phyloP scores from a whole-genome alignment of 2,113 vertebrate species.

The Cryptotis parvus region DNA sequence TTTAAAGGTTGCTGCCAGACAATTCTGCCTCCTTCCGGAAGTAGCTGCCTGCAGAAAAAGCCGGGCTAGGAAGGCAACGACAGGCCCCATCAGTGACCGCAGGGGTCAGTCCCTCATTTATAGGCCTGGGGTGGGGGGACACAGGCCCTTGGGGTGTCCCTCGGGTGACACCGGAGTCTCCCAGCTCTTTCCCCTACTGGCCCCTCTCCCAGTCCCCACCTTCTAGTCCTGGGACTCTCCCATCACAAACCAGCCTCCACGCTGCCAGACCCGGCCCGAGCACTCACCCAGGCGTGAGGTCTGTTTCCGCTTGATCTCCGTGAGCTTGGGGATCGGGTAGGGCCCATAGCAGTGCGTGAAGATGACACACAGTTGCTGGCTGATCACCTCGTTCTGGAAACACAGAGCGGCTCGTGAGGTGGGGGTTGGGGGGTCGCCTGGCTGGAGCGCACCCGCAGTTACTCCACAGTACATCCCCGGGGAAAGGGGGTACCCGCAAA shows the following conservation, averaged over 20 bases:
- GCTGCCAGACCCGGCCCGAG: too few relatives aligned
- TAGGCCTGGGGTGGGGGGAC: too few relatives aligned
- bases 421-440: rapidly evolving
- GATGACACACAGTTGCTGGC: constrained; percentile 96
- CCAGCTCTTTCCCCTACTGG: too few relatives aligned
- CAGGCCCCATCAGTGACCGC: background rate
- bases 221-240: too few relatives aligned
- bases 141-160: too few relatives aligned
- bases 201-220: too few relatives aligned
- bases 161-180: too few relatives aligned
- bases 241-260: background rate
- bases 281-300: constrained; percentile 94
- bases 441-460: background rate
- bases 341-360: constrained; percentile 99
- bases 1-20: rapidly evolving
- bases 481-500: background rate
- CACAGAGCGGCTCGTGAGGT: constrained; percentile 22
- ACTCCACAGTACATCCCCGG: background rate
- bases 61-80: rapidly evolving
- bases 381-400: constrained; percentile 97
- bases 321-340: constrained; percentile 97
- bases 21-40: background rate
- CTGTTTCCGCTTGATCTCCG: constrained; percentile 97
- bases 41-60: background rate
- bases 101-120: background rate